Conservation (phyloP, 2,888 invertebrate genomes). For the Melinaea marsaeus region DNA sequence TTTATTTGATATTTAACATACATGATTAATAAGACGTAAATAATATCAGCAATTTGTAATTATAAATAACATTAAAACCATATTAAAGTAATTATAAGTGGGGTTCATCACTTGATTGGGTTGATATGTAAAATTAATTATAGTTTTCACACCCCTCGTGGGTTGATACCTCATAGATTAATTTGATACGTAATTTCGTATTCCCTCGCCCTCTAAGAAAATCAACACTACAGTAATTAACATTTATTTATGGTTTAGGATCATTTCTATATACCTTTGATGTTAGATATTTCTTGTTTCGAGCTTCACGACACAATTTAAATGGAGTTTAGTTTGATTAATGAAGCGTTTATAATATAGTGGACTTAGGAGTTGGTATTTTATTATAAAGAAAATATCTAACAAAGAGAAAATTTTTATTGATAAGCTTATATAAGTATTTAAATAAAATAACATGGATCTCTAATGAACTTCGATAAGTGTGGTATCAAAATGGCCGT, state of each 20-base stretch:
- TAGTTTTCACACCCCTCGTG: constrained; percentile 47
- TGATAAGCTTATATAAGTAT: too few species aligned
- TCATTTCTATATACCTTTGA: constrained; percentile 60
- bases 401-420: too few species aligned
- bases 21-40: not conserved
- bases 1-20: not conserved
- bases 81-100: not conserved
- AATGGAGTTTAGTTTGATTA: constrained; percentile 53
- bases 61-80: not conserved
- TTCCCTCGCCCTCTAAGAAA: constrained; percentile 62
- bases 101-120: constrained; percentile 2
- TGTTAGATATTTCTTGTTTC: constrained; percentile 42
- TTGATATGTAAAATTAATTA: constrained; percentile 19
- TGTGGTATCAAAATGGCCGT: too few species aligned
- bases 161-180: constrained; percentile 57
- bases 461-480: too few species aligned
- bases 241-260: constrained; percentile 69
- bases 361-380: too few species aligned
- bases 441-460: too few species aligned
- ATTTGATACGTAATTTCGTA: constrained; percentile 67
- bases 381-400: too few species aligned
- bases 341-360: constrained; percentile 33
- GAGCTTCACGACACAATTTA: constrained; percentile 48
- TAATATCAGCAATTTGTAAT: not conserved
- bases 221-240: constrained; percentile 74